Conservation (phyloP, 2,888 invertebrate genomes). For the Xanthorhoe spadicearia region DNA sequence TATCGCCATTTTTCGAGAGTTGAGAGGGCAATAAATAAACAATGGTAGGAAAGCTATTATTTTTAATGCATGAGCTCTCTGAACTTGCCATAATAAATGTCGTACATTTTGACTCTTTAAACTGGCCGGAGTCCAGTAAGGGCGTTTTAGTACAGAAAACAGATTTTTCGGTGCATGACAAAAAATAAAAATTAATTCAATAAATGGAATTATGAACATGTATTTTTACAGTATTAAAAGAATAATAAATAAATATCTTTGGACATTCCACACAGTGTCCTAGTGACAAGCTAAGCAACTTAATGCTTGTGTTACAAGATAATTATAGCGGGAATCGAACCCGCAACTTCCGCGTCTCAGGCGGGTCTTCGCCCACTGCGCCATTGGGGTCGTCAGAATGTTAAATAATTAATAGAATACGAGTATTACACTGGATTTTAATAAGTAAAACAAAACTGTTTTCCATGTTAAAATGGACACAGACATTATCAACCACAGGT, state of each 20-base stretch:
- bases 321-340: no score
- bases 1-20: constrained; percentile 23
- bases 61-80: constrained; percentile 35
- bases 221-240: no score
- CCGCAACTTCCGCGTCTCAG: no score
- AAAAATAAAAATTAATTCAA: background rate
- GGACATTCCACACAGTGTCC: no score
- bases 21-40: constrained; percentile 35
- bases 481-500: constrained; percentile 15
- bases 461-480: background rate
- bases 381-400: no score
- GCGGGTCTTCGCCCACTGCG: no score
- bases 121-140: constrained; percentile 52
- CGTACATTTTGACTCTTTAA: constrained; percentile 51
- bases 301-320: no score
- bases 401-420: no score
- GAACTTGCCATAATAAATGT: constrained; percentile 48
- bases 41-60: constrained; percentile 35
- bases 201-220: background rate
- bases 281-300: no score
- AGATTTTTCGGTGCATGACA: background rate
- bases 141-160: constrained; percentile 26
- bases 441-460: background rate
- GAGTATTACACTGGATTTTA: no score
- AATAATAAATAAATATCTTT: no score